Evolutionary conservation across 2,113 vertebrate species (phyloP).

Genomic region (Castor canadensis): DNA sequence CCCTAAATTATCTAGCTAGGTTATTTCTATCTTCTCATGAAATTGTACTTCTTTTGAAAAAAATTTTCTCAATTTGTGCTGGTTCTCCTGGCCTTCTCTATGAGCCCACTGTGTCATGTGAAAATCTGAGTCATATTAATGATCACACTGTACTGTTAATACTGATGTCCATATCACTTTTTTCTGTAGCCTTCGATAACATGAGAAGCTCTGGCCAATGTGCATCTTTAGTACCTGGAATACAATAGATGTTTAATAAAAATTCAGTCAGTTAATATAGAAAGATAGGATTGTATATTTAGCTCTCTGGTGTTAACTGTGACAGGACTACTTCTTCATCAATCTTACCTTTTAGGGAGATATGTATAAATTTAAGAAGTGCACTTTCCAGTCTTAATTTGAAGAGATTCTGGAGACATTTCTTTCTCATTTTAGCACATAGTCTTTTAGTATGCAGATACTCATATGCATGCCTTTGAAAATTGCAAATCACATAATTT

Average conservation of each 20-base stretch:
- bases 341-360: background rate
- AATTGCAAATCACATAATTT: background rate
- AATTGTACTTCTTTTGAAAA: background rate
- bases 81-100: background rate
- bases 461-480: background rate
- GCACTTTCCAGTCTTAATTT: background rate
- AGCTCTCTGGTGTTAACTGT: background rate
- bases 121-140: background rate
- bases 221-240: background rate
- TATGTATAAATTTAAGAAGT: background rate
- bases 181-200: background rate
- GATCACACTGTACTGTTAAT: background rate
- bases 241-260: background rate
- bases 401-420: background rate
- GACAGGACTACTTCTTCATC: background rate
- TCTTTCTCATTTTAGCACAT: background rate
- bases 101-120: background rate
- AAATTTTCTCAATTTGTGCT: background rate
- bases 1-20: background rate
- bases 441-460: background rate
- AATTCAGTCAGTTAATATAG: background rate
- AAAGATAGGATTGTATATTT: background rate
- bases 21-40: background rate
- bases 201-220: background rate
- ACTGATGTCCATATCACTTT: background rate